These are phyloP conservation scores for Orgyia antiqua DNA, from an alignment of 2,888 invertebrate genomes.

Conservation along the genomic window DNA sequence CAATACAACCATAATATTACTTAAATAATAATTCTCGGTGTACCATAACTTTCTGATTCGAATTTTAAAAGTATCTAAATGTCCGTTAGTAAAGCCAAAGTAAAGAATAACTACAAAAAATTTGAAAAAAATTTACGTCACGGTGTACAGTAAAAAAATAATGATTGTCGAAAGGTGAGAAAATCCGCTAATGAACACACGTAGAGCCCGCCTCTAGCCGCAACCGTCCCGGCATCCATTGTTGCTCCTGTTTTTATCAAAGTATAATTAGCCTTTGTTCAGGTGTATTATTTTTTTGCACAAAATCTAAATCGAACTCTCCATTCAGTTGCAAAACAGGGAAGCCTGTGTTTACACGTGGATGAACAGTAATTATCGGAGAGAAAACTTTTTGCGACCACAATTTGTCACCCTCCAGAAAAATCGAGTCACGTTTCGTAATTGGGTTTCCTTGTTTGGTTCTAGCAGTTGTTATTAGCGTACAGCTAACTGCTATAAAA, in stretches of 20 bases:
- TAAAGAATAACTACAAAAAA: constrained; percentile 31
- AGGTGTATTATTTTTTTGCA: constrained; percentile 55
- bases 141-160: constrained; percentile 39
- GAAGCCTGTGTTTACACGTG: constrained; percentile 55
- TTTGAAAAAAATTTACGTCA: constrained; percentile 29
- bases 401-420: constrained; percentile 43
- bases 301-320: constrained; percentile 34
- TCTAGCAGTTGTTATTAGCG: constrained; percentile 13
- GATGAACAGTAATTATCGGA: constrained; percentile 57
- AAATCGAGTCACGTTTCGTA: constrained; percentile 57
- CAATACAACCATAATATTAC: too few relatives aligned
- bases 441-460: constrained; percentile 35
- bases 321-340: constrained; percentile 60
- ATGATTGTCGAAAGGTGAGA: constrained; percentile 67
- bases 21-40: too few relatives aligned
- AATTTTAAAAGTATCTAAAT: too few relatives aligned
- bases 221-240: constrained; percentile 48
- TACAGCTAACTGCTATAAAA: constrained; percentile 19
- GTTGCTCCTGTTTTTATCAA: constrained; percentile 48
- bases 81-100: constrained; percentile 16
- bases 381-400: constrained; percentile 38
- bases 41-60: too few relatives aligned
- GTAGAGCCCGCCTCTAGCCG: constrained; percentile 44
- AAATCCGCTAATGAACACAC: constrained; percentile 70
- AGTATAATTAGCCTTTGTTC: constrained; percentile 72